phyloP scores from a whole-genome alignment of 1,140 invertebrate species.

The Antheraea pernyi region DNA sequence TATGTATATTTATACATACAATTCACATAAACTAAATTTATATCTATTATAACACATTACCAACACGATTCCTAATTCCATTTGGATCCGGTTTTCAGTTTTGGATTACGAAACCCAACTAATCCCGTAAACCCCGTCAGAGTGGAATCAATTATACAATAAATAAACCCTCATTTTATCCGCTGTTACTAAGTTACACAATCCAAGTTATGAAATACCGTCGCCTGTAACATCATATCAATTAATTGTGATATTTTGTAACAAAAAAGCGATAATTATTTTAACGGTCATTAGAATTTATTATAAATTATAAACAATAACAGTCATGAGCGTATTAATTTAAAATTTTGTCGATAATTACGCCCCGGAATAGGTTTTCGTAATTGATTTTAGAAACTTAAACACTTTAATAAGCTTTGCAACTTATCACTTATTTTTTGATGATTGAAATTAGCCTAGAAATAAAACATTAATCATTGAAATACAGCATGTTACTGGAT shows the following conservation, averaged over 20 bases:
- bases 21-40: background rate
- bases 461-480: too few species aligned
- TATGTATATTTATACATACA: background rate
- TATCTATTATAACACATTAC: background rate
- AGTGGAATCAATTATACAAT: constrained; percentile 5
- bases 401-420: too few species aligned
- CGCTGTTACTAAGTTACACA: background rate
- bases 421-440: too few species aligned
- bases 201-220: background rate
- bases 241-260: background rate
- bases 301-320: background rate
- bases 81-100: background rate
- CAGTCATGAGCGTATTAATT: background rate
- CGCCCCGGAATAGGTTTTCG: too few species aligned
- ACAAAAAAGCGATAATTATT: background rate
- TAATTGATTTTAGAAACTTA: too few species aligned
- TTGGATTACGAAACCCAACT: background rate
- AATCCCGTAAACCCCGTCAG: background rate
- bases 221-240: background rate
- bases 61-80: background rate
- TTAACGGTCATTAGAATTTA: background rate
- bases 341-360: too few species aligned
- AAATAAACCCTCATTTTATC: background rate
- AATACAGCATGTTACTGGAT: too few species aligned
- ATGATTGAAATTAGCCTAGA: too few species aligned